Conservation (phyloP, 2,113 vertebrate species). For the Ophthalmolycus amberensis region DNA sequence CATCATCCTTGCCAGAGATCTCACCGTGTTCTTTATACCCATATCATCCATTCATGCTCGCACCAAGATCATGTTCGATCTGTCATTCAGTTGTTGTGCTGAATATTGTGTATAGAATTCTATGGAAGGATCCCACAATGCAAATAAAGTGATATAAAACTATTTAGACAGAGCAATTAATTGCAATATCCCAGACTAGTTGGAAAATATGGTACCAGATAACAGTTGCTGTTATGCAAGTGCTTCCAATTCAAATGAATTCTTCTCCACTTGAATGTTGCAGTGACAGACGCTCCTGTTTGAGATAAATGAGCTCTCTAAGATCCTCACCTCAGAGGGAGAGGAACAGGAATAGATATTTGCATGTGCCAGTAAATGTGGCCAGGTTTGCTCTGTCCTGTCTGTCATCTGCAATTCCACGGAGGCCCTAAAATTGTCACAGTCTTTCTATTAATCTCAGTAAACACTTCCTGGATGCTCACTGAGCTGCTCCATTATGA, state of each 20-base stretch:
- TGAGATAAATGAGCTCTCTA: not conserved
- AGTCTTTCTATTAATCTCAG: constrained; percentile 56
- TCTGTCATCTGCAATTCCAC: constrained; percentile 25
- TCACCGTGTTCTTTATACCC: not conserved
- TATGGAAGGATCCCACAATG: not conserved
- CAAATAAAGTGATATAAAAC: not conserved
- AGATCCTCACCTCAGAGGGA: not conserved
- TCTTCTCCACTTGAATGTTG: not conserved
- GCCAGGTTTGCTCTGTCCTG: not conserved
- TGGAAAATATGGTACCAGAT: not conserved
- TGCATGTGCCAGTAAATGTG: constrained; percentile 5
- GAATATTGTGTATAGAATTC: not conserved
- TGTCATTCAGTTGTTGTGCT: not conserved
- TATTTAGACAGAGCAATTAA: not conserved
- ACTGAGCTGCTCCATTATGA: constrained; percentile 36
- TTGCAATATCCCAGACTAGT: not conserved
- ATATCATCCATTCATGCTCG: constrained; percentile 21
- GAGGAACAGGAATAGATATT: not conserved
- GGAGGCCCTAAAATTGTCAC: constrained; percentile 16
- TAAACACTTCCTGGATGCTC: constrained; percentile 51
- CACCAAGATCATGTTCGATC: not conserved
- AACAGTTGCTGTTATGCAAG: not conserved
- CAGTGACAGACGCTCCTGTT: not conserved
- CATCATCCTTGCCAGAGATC: constrained; percentile 23
- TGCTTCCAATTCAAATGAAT: not conserved